Conservation (phyloP, 2,113 vertebrate species). For the Cepphus grylle region DNA sequence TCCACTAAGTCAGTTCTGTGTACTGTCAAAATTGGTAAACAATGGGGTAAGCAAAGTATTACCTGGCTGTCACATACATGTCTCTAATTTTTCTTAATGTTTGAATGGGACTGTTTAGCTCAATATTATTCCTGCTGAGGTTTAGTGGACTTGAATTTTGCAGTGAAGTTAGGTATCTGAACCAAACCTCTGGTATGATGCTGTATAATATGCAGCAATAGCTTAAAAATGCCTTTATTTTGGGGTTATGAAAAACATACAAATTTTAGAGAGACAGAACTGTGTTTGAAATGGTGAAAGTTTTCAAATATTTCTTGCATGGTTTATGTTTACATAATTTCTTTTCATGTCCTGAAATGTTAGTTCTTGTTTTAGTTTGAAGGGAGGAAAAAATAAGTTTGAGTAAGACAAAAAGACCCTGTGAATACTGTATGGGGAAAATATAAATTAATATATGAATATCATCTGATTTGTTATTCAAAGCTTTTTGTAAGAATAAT, state of each 20-base stretch:
- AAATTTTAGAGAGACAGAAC: neutral
- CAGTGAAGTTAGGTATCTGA: neutral
- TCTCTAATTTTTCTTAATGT: neutral
- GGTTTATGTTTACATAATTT: conserved; percentile 3
- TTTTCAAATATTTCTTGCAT: conserved; percentile 29
- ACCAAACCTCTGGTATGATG: neutral
- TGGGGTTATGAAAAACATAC: conserved; percentile 11
- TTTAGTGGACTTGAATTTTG: neutral
- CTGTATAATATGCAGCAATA: neutral
- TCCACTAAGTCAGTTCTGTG: neutral
- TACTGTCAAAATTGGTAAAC: neutral
- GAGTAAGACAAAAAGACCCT: conserved; percentile 20
- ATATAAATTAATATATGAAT: conserved; percentile 57
- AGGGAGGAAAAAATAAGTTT: neutral
- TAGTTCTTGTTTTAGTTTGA: conserved; percentile 44
- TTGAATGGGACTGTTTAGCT: neutral
- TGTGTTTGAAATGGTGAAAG: neutral
- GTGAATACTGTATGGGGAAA: conserved; percentile 49
- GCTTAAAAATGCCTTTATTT: neutral
- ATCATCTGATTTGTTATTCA: neutral
- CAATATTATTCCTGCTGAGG: neutral
- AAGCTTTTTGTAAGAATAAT: neutral
- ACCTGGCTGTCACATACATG: neutral
- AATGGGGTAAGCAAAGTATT: neutral
- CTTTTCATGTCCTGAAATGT: neutral